A percentile compares a stretch with the other conserved stretches of the same genome.
Evolutionary conservation across 2,113 vertebrate species (phyloP).

Genomic region (Elanus axillaris): DNA sequence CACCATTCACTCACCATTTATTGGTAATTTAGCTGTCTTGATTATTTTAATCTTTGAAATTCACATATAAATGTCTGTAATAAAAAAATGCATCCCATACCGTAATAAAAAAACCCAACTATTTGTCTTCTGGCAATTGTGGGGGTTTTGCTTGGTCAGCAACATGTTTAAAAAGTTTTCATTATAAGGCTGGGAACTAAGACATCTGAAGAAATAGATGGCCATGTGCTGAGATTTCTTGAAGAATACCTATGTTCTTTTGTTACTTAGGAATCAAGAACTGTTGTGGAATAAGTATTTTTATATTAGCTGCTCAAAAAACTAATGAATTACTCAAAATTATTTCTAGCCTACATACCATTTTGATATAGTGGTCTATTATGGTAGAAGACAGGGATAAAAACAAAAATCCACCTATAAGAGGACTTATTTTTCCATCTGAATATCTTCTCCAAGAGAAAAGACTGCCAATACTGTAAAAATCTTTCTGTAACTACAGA

Average conservation of each 20-base stretch:
- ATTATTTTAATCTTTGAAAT: not conserved
- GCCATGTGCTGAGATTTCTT: not conserved
- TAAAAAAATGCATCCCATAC: not conserved
- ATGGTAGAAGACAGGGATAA: not conserved
- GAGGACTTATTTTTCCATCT: not conserved
- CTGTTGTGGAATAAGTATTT: not conserved
- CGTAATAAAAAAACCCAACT: not conserved
- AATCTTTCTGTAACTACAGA: not conserved
- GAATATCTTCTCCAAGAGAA: not conserved
- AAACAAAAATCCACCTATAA: not conserved
- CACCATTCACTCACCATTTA: not conserved
- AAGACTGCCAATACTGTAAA: not conserved
- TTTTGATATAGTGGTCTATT: not conserved
- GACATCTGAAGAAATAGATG: not conserved
- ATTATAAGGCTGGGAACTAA: conserved; percentile 32
- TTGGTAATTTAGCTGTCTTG: not conserved
- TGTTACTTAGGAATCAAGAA: not conserved
- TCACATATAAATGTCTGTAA: not conserved
- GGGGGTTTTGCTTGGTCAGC: not conserved
- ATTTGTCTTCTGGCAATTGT: not conserved
- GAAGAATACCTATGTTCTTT: not conserved
- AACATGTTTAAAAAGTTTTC: conserved; percentile 22
- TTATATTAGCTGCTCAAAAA: not conserved
- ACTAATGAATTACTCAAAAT: not conserved
- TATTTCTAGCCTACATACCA: not conserved